Evolutionary conservation across 2,797 vertebrate genomes (phyloP), one percentile per base, ranked within the genome.

Genomic region (Molossus molossus): DNA sequence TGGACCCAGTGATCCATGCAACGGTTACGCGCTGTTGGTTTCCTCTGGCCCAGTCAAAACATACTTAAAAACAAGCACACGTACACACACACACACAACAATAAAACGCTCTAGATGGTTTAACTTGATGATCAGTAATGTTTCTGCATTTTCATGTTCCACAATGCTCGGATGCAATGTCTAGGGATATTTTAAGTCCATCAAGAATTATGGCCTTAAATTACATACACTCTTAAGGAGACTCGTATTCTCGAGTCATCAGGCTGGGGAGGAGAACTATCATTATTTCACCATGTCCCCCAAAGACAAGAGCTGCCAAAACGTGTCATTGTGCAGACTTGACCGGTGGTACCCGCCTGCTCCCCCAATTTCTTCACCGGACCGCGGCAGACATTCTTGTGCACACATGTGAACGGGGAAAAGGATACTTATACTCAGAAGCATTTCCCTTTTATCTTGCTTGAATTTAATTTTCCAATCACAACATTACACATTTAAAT

Each of bases 331-430:
- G 40, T 40, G 6, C 11, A 40, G 33, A 45, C 25, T 37, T 37
- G 1, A 3, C 73, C 0, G 2, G 83, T 92, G 97, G 40, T 45
- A 96, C 80, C 57, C 75, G 83, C 50, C 21, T 9, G 73, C 90
- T 94, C 93, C 96, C 90, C 92, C 53, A 60, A 76, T 94, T 91
- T 85, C 79, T 82, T 96, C 96, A 90, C 81, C 91, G 80, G 7
- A 6, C 18, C 14, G 62, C 69, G 79, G 20, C 14, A 64, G 45
- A 45, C 5, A 58, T 17, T 83, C 82, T 10, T 9, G 6, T 7
- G 17, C 65, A 20, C 67, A 15, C 21, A 3, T 29, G 25, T 21
- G 40, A 57, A 76, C 25, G 11, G 55, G n/a, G 25, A 29, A 40
- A 55, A 60, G 70, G 65, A 60, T 79, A 4, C 89, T 67, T 55